phyloP scores from a whole-genome alignment of 2,797 vertebrate species.

The Furcifer pardalis region DNA sequence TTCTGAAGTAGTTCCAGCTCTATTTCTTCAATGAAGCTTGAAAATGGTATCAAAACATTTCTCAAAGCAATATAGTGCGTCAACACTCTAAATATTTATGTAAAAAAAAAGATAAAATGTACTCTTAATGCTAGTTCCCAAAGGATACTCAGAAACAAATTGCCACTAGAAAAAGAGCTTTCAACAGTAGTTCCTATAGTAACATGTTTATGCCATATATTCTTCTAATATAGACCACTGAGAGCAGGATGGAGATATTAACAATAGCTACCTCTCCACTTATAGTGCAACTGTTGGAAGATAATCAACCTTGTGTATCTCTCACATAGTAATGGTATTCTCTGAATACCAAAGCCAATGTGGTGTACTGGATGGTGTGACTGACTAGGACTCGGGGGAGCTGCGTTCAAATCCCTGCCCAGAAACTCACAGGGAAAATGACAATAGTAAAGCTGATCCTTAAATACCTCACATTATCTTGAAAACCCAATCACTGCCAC shows the following conservation, averaged over 20 bases:
- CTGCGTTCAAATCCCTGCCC: too few species aligned
- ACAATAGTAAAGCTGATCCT: too few species aligned
- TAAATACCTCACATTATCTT: too few species aligned
- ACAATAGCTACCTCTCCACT: neutral
- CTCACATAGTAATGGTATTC: neutral
- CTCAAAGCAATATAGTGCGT: neutral
- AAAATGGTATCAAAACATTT: too few species aligned
- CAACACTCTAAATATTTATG: neutral
- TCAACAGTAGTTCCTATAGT: neutral
- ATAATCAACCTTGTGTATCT: neutral
- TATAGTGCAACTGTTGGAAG: neutral
- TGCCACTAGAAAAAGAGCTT: neutral
- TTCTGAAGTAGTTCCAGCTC: accelerated
- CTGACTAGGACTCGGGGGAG: too few species aligned
- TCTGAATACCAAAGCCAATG: too few species aligned
- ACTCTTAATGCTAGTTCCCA: neutral
- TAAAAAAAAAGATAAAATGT: neutral
- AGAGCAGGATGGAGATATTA: neutral
- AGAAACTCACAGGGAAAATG: too few species aligned
- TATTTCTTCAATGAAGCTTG: neutral
- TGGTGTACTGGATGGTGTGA: too few species aligned
- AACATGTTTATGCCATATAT: neutral
- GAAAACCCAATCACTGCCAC: too few species aligned
- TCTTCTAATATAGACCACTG: neutral
- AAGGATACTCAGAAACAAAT: neutral